Percentiles rank a stretch among this genome's conserved stretches.
These are phyloP conservation scores for Clarias magur DNA, from an alignment of 2,113 vertebrate genomes.

Conservation along the genomic window DNA sequence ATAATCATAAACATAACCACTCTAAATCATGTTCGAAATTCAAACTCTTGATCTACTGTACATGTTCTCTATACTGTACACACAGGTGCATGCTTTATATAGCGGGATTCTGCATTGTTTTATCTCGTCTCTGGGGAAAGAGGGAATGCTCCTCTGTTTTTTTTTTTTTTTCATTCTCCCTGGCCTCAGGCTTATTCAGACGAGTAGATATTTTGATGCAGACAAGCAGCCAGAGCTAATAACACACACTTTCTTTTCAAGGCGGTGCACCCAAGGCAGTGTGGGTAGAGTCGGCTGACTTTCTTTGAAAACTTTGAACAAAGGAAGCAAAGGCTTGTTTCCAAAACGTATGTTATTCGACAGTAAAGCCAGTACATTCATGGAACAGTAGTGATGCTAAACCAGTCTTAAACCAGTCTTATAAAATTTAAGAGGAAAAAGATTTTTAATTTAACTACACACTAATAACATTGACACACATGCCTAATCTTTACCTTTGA, in stretches of 20 bases:
- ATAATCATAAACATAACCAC: not conserved
- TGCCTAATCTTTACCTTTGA: not conserved
- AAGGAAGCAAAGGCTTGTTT: not conserved
- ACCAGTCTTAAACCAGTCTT: not conserved
- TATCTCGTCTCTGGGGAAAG: not conserved
- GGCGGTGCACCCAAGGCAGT: not conserved
- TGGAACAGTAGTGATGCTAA: not conserved
- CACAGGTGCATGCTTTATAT: not conserved
- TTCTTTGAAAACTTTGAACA: not conserved
- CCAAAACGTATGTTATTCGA: not conserved
- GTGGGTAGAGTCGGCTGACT: not conserved
- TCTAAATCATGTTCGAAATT: not conserved
- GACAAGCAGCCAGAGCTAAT: conserved; percentile 2
- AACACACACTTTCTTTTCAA: not conserved
- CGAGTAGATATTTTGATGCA: conserved; percentile 1
- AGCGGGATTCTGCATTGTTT: not conserved
- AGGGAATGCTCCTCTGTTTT: not conserved
- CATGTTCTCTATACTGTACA: not conserved
- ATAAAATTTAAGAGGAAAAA: not conserved
- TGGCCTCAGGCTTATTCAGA: not conserved
- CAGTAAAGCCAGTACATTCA: not conserved
- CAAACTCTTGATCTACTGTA: not conserved
- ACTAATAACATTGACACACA: not conserved
- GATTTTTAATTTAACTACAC: not conserved
- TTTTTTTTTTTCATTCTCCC: not conserved